A percentile compares a stretch with the other conserved stretches of the same genome.
phyloP scores from a whole-genome alignment of 92 coral and sea anemone genomes.

The Porites rus region DNA sequence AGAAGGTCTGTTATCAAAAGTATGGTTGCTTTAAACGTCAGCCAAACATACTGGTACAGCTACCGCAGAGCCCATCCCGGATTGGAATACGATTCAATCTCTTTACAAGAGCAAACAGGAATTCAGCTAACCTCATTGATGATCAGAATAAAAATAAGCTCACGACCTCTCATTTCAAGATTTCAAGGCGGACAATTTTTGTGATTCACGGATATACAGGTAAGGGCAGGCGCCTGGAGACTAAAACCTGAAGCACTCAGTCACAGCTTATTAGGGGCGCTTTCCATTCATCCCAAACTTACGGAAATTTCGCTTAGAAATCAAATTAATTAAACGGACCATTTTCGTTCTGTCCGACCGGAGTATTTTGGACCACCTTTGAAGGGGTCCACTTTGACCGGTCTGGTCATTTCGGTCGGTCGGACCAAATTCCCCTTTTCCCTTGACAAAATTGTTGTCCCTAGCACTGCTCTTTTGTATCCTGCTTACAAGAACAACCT shows the following conservation, averaged over 20 bases:
- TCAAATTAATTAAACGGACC: too few species aligned
- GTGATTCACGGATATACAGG: slow-evolving; percentile 53
- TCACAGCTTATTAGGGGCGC: too few species aligned
- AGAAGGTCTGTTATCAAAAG: slow-evolving; percentile 68
- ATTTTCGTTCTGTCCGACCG: too few species aligned
- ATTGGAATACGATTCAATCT: slow-evolving; percentile 65
- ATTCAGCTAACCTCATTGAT: slow-evolving; percentile 47
- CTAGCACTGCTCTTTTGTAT: too few species aligned
- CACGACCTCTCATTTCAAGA: slow-evolving; percentile 59
- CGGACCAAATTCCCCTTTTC: too few species aligned
- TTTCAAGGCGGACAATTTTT: slow-evolving; percentile 55
- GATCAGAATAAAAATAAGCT: slow-evolving; percentile 65
- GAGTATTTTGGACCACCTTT: too few species aligned
- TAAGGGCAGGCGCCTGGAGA: not conserved
- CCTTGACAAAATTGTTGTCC: too few species aligned
- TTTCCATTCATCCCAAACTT: too few species aligned
- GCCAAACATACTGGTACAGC: slow-evolving; percentile 45
- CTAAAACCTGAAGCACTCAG: not conserved
- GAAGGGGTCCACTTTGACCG: too few species aligned
- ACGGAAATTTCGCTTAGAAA: too few species aligned
- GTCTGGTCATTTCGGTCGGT: too few species aligned
- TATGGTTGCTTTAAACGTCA: slow-evolving; percentile 75
- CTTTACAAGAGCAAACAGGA: slow-evolving; percentile 67
- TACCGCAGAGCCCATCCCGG: slow-evolving; percentile 60
- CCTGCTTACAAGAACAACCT: too few species aligned